These are phyloP conservation scores for Lasiommata megera DNA, from an alignment of 2,888 invertebrate species.

Conservation along the genomic window DNA sequence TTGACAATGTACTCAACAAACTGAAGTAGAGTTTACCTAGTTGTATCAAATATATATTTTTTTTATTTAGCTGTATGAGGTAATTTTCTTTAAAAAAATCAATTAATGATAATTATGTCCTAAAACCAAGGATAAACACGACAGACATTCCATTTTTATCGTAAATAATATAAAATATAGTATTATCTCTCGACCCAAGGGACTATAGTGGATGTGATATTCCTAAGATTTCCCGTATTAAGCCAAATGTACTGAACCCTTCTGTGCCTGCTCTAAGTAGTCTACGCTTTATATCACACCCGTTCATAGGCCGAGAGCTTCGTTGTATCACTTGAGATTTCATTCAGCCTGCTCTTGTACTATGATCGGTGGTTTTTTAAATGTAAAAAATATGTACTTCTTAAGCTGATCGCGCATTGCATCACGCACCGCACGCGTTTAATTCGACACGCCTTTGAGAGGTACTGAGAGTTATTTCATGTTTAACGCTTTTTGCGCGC, in stretches of 20 bases:
- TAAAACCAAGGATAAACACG: slow-evolving; percentile 11
- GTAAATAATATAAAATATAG: background rate
- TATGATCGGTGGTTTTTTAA: slow-evolving; percentile 22
- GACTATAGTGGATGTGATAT: slow-evolving; percentile 74
- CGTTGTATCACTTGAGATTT: slow-evolving; percentile 2
- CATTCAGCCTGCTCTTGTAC: slow-evolving; percentile 16
- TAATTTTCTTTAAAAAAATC: too few species aligned
- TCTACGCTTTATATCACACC: slow-evolving; percentile 45
- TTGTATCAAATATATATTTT: too few species aligned
- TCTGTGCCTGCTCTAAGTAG: slow-evolving; percentile 77
- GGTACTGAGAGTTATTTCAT: too few species aligned
- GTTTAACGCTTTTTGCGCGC: too few species aligned
- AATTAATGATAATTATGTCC: background rate
- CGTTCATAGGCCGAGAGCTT: slow-evolving; percentile 18
- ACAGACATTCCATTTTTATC: slow-evolving; percentile 58
- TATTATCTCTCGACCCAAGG: slow-evolving; percentile 49
- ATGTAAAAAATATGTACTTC: slow-evolving; percentile 27
- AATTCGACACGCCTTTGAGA: background rate
- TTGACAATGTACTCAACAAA: too few species aligned
- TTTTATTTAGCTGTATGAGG: too few species aligned
- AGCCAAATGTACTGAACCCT: slow-evolving; percentile 81
- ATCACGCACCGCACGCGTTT: background rate
- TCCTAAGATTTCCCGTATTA: slow-evolving; percentile 70
- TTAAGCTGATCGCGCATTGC: slow-evolving; percentile 13
- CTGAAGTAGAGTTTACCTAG: too few species aligned